These are phyloP conservation scores for Microtus oregoni DNA, from an alignment of 2,113 vertebrate genomes.

Conservation along the genomic window DNA sequence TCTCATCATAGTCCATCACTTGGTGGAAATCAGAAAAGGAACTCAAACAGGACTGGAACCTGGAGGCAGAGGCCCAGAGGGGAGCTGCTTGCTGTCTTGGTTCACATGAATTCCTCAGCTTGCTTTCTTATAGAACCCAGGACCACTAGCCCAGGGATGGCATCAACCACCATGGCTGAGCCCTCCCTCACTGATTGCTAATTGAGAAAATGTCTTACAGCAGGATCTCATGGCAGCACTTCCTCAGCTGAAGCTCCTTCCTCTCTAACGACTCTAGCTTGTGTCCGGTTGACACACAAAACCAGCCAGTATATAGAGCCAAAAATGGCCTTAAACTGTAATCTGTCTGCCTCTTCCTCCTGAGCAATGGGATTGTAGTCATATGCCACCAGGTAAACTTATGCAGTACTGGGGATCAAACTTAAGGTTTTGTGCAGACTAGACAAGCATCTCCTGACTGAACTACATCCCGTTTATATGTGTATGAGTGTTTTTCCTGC, in stretches of 20 bases:
- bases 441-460: neutral
- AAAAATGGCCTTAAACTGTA: neutral
- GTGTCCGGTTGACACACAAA: neutral
- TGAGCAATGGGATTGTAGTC: neutral
- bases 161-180: neutral
- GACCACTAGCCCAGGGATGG: neutral
- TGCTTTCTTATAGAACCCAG: neutral
- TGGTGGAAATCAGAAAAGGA: neutral
- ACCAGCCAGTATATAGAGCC: neutral
- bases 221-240: neutral
- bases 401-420: neutral
- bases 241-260: neutral
- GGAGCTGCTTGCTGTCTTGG: neutral
- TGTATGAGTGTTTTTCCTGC: neutral
- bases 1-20: neutral
- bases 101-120: neutral
- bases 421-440: neutral
- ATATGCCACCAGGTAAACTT: neutral
- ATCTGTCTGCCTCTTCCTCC: neutral
- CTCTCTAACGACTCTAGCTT: neutral
- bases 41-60: neutral
- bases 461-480: neutral
- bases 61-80: neutral
- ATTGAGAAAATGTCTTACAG: neutral
- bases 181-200: neutral